Conservation (phyloP, 2,797 vertebrate genomes). For the Brachymystax lenok region DNA sequence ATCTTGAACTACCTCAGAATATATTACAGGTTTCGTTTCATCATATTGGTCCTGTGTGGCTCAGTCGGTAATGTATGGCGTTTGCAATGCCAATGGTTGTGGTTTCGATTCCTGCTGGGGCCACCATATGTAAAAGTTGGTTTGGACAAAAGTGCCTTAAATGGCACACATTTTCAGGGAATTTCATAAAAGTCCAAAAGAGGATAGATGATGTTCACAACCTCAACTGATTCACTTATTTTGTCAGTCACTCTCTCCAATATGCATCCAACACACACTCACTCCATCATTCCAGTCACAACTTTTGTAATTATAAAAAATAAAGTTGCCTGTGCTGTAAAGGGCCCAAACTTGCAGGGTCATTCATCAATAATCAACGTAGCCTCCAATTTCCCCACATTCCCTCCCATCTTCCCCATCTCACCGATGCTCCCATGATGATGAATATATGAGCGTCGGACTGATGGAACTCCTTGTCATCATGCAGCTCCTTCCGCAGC, state of each 20-base stretch:
- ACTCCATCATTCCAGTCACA: too few relatives aligned
- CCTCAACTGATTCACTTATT: not conserved
- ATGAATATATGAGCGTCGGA: slow-evolving; percentile 86
- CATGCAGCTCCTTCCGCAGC: slow-evolving; percentile 84
- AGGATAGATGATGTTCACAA: not conserved
- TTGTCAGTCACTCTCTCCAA: not conserved
- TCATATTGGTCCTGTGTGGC: too few relatives aligned
- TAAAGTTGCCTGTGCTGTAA: too few relatives aligned
- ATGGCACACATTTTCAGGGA: not conserved
- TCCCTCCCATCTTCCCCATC: slow-evolving; percentile 31
- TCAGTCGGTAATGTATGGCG: too few relatives aligned
- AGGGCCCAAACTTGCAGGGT: too few relatives aligned
- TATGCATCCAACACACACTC: not conserved
- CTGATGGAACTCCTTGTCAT: slow-evolving; percentile 82
- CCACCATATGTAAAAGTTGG: too few relatives aligned
- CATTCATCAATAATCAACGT: not conserved
- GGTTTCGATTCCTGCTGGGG: too few relatives aligned
- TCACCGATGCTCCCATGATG: slow-evolving; percentile 92
- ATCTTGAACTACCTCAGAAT: too few relatives aligned
- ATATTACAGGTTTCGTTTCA: not conserved
- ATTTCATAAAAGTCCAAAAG: not conserved
- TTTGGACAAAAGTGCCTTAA: too few relatives aligned
- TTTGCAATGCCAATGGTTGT: too few relatives aligned
- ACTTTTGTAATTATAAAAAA: too few relatives aligned
- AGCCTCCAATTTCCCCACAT: not conserved